Base-by-base conservation (phyloP, 1,140 invertebrate species). In the Coelopa frigida region DNA sequence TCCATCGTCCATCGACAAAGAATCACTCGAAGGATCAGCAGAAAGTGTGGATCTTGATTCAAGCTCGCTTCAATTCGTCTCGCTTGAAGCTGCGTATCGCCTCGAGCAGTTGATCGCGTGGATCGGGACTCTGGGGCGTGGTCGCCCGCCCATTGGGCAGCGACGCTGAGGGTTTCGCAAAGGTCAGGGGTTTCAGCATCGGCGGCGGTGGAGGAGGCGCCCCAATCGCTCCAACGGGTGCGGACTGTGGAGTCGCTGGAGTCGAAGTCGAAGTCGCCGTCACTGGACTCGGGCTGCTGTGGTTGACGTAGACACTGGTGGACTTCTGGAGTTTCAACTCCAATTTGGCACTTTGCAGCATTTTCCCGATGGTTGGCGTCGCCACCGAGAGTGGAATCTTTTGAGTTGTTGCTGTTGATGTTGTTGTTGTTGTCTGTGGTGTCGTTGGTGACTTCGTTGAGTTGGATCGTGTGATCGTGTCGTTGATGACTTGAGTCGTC, bases 61-160 rank as follows among this genome's bases (percentile, higher is more conserved):
- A 64, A 38, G 53, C 51, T 22, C 55, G 53, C 41, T 63, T 64
- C 10, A 68, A 52, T 40, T 62, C 50, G 3, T 67, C 58, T 4
- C 57, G 57, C 38, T 70, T 70, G 6, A 86, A 87, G 55, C 75
- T 80, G 50, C 83, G 70, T 49, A 89, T 88, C 7, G 83, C 81
- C n/a, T 80, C 75, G 53, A 89, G 62, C 6, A 89, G 64, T 52
- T 80, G 73, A 46, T 83, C 77, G 31, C 84, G 72, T 1, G 80
- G 73, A 61, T 86, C 80, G 5, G 56, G 36, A 26, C 71, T 17
- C 53, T 45, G 20, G 10, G 46, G 11, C n/a, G 49, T 50, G 50
- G 56, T 61, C 12, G 64, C 3, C 55, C 61, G 38, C 48, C 62
- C 26, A 53, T 46, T 29, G 44, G 38, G 37, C 33, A n/a, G n/a